Evolutionary conservation across 2,113 vertebrate genomes (phyloP), one percentile per base, ranked within the genome.

Genomic region (Micronycteris hirsuta): DNA sequence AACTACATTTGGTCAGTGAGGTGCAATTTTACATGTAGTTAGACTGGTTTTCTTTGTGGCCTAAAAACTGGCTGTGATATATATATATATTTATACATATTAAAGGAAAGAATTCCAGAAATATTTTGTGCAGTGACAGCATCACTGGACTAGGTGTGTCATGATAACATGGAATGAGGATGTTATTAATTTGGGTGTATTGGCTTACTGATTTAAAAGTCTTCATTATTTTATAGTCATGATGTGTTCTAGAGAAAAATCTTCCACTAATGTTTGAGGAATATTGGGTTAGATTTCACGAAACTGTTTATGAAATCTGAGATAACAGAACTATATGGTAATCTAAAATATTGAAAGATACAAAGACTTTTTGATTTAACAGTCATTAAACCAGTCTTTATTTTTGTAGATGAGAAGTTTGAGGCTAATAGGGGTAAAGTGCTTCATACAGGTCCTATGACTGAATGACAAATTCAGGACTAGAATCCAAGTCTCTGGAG

Each of bases 1-100:
- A 61, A 31, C 33, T 89, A 73, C 31, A 26, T 90, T 94, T 63
- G 22, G 68, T 56, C 45, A 96, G 33, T 71, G 24, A 76, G 13
- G 11, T 92, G 28, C 76, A 58, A 82, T 74, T 95, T 82, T 90
- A 33, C 61, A 89, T 92, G 71, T 71, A 65, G 45, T 93, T 26
- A 76, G 36, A 63, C 54, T 56, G 19, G 1, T 33, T 73, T 73
- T 71, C 36, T 83, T 24, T 93, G 41, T 76, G 26, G 5, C 36
- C 81, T 86, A 86, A 77, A 86, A 87, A 36, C 76, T 87, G 12
- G 7, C 56, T 71, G 65, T 47, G 38, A n/a, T 70, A 31, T 54
- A n/a, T 81, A 71, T 85, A 54, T n/a, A n/a, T 54, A 54, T 54
- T n/a, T n/a, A n/a, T n/a, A n/a, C n/a, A 54, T 54, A 56, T 22